phyloP scores from a whole-genome alignment of 2,113 vertebrate genomes.

The Chlorodrepanis virens region DNA sequence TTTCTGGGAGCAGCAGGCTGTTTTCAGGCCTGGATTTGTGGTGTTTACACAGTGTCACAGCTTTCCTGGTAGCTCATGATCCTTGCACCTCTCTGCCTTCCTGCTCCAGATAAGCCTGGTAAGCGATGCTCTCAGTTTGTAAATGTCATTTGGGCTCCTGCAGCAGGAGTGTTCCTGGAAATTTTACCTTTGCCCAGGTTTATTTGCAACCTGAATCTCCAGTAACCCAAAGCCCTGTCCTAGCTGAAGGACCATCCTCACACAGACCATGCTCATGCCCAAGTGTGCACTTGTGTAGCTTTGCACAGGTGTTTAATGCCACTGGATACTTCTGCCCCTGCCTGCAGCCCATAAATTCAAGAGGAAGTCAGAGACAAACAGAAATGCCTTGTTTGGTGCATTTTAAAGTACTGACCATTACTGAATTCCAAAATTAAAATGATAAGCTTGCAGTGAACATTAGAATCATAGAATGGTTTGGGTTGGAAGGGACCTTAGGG shows the following conservation, averaged over 20 bases:
- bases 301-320: too few relatives aligned
- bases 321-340: not conserved
- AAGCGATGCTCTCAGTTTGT: not conserved
- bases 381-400: fast-evolving
- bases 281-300: fast-evolving
- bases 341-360: not conserved
- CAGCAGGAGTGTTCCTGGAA: not conserved
- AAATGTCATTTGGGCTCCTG: not conserved
- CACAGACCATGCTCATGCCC: not conserved
- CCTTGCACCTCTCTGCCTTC: not conserved
- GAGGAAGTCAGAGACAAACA: not conserved
- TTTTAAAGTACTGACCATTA: not conserved
- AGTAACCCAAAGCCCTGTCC: not conserved
- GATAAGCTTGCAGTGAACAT: not conserved
- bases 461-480: not conserved
- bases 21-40: not conserved
- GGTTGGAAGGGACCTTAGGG: not conserved
- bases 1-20: not conserved
- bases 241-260: not conserved
- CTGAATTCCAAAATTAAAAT: not conserved
- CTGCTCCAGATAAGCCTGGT: not conserved
- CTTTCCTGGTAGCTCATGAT: not conserved
- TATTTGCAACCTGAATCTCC: not conserved
- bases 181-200: not conserved
- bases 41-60: not conserved